phyloP scores from a whole-genome alignment of 2,888 invertebrate genomes.

The Aethes cnicana region DNA sequence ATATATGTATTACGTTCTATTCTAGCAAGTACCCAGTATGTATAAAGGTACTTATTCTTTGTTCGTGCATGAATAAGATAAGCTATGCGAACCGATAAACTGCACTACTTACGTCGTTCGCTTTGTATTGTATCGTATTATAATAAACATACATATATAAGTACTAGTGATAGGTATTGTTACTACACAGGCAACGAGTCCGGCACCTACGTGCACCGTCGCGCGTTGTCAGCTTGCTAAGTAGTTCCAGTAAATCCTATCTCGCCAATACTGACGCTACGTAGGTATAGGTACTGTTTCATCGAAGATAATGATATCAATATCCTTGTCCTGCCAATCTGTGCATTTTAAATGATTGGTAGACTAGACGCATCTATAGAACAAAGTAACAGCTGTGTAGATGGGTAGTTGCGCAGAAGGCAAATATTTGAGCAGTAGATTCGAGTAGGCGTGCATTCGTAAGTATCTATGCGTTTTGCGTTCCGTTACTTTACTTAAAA shows the following conservation, averaged over 20 bases:
- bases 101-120: conserved; percentile 6
- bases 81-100: conserved; percentile 13
- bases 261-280: conserved; percentile 14
- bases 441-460: too few species aligned
- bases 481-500: too few species aligned
- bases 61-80: conserved; percentile 6
- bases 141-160: too few species aligned
- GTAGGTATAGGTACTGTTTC: conserved; percentile 16
- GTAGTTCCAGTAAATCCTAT: conserved; percentile 21
- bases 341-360: too few species aligned
- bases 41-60: conserved; percentile 1
- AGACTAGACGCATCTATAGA: too few species aligned
- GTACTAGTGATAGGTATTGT: conserved; percentile 12
- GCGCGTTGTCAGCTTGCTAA: conserved; percentile 57
- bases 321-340: conserved; percentile 6
- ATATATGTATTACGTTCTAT: too few species aligned
- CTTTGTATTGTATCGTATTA: conserved; percentile 10
- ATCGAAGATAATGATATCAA: conserved; percentile 17
- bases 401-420: too few species aligned
- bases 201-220: conserved; percentile 72
- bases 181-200: conserved; percentile 34
- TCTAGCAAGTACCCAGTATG: too few species aligned
- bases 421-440: too few species aligned
- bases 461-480: too few species aligned
- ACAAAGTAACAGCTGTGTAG: too few species aligned